Base-by-base conservation (phyloP, 2,888 invertebrate species). In the Conomelus anceps region DNA sequence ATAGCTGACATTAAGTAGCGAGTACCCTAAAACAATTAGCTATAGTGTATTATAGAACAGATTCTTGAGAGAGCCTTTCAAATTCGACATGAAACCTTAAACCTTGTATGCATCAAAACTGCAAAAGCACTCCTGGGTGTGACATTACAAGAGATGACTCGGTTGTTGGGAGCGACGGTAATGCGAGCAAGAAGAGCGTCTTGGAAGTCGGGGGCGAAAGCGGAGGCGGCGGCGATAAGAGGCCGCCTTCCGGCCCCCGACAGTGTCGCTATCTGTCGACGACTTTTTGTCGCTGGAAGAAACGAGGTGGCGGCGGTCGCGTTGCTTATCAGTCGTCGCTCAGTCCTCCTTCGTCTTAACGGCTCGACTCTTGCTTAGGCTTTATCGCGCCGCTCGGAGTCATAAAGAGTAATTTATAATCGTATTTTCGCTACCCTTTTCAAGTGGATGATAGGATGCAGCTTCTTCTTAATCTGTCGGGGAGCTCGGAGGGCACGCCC, bases 321-420 rank as follows among this genome's bases (percentile, higher is more conserved):
- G 85, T 84, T 29, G 41, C 89, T 89, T 89, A 89, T 89, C 89
- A 89, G 89, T 88, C 88, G 22, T 88, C 88, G 88, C 89, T 63
- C 88, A 88, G 84, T 84, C 89, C 84, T 89, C 88, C 89, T 88
- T 89, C 89, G 88, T 89, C 89, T 89, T 89, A 88, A 89, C 89
- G 89, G 88, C 87, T 88, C 88, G 63, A 23, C 41, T 22, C 63
- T 84, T 88, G 88, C 88, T 88, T 84, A 88, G 84, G 88, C 84
- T 88, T 88, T 90, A 90, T 90, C 89, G 89, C 89, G 87, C 87
- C 88, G 89, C 89, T 88, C 89, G 34, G 89, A 90, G 89, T 90
- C 89, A 90, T 90, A 90, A 90, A 90, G 87, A 89, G 89, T 90
- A 90, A 90, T 90, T 90, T 90, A 90, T 90, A 90, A 90, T 90